A percentile compares a stretch with the other conserved stretches of the same genome.
These are phyloP conservation scores for Pipa parva DNA, from an alignment of 2,113 vertebrate species.

Conservation along the genomic window DNA sequence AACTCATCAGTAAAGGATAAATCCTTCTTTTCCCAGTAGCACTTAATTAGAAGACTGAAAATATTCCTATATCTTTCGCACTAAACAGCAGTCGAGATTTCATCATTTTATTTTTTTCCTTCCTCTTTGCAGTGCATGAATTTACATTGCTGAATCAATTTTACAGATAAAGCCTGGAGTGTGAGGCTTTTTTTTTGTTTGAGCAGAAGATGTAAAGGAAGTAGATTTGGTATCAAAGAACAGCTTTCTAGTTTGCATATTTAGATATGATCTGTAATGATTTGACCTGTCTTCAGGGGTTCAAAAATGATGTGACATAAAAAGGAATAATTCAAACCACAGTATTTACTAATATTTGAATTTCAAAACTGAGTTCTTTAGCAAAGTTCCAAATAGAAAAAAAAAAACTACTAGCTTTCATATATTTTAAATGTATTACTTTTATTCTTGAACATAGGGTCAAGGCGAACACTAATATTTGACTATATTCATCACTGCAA, in stretches of 20 bases:
- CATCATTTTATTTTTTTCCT: constrained; percentile 17
- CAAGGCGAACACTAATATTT: background rate
- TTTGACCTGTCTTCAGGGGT: constrained; percentile 23
- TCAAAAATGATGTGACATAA: constrained; percentile 19
- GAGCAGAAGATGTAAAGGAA: constrained; percentile 1
- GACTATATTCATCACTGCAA: background rate
- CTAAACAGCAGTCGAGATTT: constrained; percentile 1
- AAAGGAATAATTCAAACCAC: constrained; percentile 25
- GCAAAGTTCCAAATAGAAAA: background rate
- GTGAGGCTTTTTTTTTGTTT: background rate
- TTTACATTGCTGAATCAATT: constrained; percentile 14
- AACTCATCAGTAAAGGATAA: background rate
- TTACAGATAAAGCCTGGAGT: background rate
- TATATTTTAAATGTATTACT: background rate
- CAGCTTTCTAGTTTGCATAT: constrained; percentile 21
- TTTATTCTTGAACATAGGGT: background rate
- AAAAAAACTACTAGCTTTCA: background rate
- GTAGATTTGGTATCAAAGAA: constrained; percentile 24
- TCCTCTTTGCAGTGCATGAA: constrained; percentile 1
- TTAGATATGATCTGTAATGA: constrained; percentile 20
- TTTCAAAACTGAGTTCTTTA: constrained; percentile 13
- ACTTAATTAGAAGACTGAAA: constrained; percentile 1
- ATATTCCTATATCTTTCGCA: background rate
- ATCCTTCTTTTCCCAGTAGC: constrained; percentile 6
- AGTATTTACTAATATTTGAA: constrained; percentile 8